Base-by-base conservation (phyloP, 2,113 vertebrate genomes). In the Tautogolabrus adspersus region DNA sequence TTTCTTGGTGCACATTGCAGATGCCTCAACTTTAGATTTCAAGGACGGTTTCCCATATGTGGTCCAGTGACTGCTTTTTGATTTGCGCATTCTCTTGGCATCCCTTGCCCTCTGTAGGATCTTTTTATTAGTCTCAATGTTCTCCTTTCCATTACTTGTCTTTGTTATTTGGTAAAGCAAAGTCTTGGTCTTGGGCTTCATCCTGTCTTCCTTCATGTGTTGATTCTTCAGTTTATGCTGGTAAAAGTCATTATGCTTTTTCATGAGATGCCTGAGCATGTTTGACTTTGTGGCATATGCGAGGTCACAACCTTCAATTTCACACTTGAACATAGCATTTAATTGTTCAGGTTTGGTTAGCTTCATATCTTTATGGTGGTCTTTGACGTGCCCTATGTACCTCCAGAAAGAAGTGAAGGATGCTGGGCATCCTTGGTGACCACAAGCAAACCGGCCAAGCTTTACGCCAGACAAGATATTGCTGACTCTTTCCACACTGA, bases 251-350 rank as follows among this genome's bases (percentile, higher is more conserved):
- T 96, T 96, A 81, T 99, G 98, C 77, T 98, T 99, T 86, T 96
- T 97, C 95, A 97, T 97, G 75, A 95, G 95, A 72, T 99, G 98
- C 56, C 98, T 93, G 67, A 99, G 89, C 18, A 99, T 92, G 85
- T 99, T 99, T 23, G 97, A 99, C 42, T 97, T 95, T 18, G 98
- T 99, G 51, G 97, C 96, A 72, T 99, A 99, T 38, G 95, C 94
- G 26, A 96, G 95, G 75, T 97, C 96, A 62, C 98, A 99, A n/a
- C 96, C 97, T 88, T 98, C 96, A 73, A 97, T 95, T 67, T 97
- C 96, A 90, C 98, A 99, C 56, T 95, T 96, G 77, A 96, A 99
- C 18, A 96, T 79, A 0, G 95, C 94, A 0, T 96, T 96, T 10
- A 96, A 91, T 30, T 95, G 92, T 47, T 95, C 91, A 11, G 92